Base-by-base conservation (phyloP, 2,888 invertebrate species). In the Philereme vetulata region DNA sequence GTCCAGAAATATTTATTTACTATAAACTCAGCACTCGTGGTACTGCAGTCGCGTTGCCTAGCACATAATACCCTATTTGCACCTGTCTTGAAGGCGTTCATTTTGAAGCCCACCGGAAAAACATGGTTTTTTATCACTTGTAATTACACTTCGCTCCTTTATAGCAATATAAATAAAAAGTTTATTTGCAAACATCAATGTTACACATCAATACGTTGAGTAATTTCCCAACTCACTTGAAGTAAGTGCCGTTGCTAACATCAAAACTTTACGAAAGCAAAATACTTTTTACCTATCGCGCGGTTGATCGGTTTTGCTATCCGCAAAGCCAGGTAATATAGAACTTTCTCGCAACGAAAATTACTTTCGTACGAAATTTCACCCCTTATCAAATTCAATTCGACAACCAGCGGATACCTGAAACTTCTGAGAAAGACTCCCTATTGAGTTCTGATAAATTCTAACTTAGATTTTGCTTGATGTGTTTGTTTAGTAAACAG, bases 361-460 rank as follows among this genome's bases (percentile, higher is more conserved):
- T 80, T 77, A 79, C 81, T 80, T 71, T 76, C 71, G 67, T 73
- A 72, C 72, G 72, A 78, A 80, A 79, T 78, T 78, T 81, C 64
- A 77, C 74, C 81, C 80, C 77, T 78, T 81, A 77, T 81, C 78
- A 81, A 82, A 81, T 81, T 80, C 79, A 79, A 79, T 80, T 76
- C 72, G 65, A 72, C 70, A 79, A 76, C 74, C 76, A 75, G 72
- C 69, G 71, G 72, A 71, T 72, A 74, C 70, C 74, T 65, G 69
- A 68, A 81, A 81, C 70, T 80, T 80, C 72, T 56, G 62, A 69
- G 73, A 67, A 68, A 72, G 71, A 74, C 75, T 74, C 71, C 68
- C 74, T 72, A 79, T 76, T 75, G 70, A 67, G 70, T 68, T 65
- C 64, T 66, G 66, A 70, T 70, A 70, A 70, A 74, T 69, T 71